Base-by-base conservation (phyloP, 2,113 vertebrate species). In the Paralichthys olivaceus region DNA sequence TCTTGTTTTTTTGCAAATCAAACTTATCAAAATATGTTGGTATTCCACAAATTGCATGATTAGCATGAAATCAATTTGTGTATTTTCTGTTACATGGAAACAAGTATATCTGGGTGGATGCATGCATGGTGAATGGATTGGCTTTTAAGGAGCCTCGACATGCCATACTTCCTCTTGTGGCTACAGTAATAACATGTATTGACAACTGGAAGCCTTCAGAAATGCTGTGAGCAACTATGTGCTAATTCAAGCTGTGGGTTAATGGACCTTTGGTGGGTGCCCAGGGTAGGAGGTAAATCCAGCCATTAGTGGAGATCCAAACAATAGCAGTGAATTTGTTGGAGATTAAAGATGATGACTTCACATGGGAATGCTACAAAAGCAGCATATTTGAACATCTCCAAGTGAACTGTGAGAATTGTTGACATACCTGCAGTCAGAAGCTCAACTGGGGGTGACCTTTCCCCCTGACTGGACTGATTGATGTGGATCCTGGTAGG, bases 361-460 rank as follows among this genome's bases (percentile, higher is more conserved):
- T 75, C 43, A 84, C 25, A 51, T 32, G 43, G 34, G 65, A 77
- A 58, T 75, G 77, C 73, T 49, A 76, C 54, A 64, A 14, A 76
- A 73, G 49, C 47, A 34, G 69, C 71, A 62, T 3, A 3, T 75
- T 68, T 79, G 62, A 64, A 73, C 78, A 78, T 68, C 59, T 76
- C 66, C 40, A 84, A 80, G 84, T 83, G 83, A 83, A 72, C 82
- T 59, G 43, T 61, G 64, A 86, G 87, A 79, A 77, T 17, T 74
- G 71, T 58, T 86, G 85, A 91, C 84, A 88, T 78, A 73, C 77
- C 60, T 72, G 73, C 72, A 81, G 84, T 83, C 65, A 79, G 45
- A 25, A 47, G 65, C 71, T 78, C 70, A 84, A 78, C 64, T 84
- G 5, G 37, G 60, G 72, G 34, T 87, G 90, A 90, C 74, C 75